phyloP scores from a whole-genome alignment of 2,888 invertebrate species.

The Orthosia incerta region DNA sequence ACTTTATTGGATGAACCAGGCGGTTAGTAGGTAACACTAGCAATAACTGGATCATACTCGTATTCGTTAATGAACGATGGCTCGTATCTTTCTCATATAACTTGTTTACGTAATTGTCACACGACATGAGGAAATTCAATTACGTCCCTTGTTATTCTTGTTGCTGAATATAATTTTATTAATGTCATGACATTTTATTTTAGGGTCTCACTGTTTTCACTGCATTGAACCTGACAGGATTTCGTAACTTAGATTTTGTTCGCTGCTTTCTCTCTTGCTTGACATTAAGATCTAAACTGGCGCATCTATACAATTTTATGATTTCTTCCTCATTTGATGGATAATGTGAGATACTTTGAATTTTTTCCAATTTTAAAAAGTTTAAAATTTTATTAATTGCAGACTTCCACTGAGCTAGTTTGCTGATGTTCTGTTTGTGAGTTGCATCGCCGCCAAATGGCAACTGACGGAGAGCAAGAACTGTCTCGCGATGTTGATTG shows the following conservation, averaged over 20 bases:
- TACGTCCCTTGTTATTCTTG: conserved; percentile 54
- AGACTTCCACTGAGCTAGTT: conserved; percentile 63
- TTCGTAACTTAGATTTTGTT: conserved; percentile 27
- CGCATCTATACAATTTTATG: conserved; percentile 73
- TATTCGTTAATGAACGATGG: conserved; percentile 39
- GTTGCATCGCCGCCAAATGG: conserved; percentile 39
- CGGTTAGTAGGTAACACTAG: conserved; percentile 17
- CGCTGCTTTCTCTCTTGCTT: conserved; percentile 17
- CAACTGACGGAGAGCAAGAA: conserved; percentile 72
- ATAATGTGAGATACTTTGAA: conserved; percentile 74
- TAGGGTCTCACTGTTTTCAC: conserved; percentile 45
- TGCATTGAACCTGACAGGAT: conserved; percentile 9
- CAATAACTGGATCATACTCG: conserved; percentile 40
- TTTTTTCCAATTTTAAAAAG: conserved; percentile 76
- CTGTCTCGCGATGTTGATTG: conserved; percentile 72
- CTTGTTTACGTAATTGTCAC: conserved; percentile 60
- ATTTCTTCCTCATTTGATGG: conserved; percentile 61
- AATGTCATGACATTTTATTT: conserved; percentile 46
- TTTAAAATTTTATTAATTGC: conserved; percentile 67
- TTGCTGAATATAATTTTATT: conserved; percentile 48
- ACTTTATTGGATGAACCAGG: conserved; percentile 28
- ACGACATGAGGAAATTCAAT: conserved; percentile 65
- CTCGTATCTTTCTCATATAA: conserved; percentile 48
- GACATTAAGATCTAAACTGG: conserved; percentile 62
- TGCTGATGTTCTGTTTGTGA: conserved; percentile 41